Conservation (phyloP, 2,113 vertebrate genomes). For the Sigmodon hispidus region DNA sequence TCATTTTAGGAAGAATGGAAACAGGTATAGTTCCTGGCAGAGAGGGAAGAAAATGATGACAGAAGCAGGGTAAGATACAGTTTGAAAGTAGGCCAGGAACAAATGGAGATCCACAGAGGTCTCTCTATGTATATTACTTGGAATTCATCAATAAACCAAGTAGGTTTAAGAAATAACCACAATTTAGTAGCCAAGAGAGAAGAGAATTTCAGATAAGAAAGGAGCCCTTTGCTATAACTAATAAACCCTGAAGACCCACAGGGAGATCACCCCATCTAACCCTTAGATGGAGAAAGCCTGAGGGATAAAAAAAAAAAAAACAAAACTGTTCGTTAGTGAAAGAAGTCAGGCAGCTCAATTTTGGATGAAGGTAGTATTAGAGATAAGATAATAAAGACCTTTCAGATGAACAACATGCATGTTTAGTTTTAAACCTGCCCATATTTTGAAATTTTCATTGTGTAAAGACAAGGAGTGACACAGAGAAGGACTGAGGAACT, state of each 20-base stretch:
- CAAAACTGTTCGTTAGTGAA: neutral
- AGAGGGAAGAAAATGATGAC: neutral
- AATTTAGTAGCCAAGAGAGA: neutral
- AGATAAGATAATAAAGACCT: neutral
- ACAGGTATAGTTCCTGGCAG: neutral
- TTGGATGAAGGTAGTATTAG: neutral
- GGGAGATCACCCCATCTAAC: neutral
- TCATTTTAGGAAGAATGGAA: rapidly evolving
- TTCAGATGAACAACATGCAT: neutral
- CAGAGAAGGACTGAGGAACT: rapidly evolving
- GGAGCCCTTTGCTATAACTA: neutral
- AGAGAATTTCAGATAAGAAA: neutral
- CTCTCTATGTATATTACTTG: neutral
- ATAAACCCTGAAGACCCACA: neutral
- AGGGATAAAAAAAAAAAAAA: neutral
- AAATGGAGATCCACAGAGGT: neutral
- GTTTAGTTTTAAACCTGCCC: neutral
- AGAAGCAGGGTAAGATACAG: neutral
- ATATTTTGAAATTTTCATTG: neutral
- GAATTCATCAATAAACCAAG: neutral
- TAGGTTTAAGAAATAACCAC: neutral
- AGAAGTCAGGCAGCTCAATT: neutral
- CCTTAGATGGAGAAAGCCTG: neutral
- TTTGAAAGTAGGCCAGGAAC: neutral
- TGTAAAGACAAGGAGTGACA: neutral